A percentile compares a stretch with the other conserved stretches of the same genome.
Conservation (phyloP, 2,797 vertebrate genomes). For the Gallinago stenura region DNA sequence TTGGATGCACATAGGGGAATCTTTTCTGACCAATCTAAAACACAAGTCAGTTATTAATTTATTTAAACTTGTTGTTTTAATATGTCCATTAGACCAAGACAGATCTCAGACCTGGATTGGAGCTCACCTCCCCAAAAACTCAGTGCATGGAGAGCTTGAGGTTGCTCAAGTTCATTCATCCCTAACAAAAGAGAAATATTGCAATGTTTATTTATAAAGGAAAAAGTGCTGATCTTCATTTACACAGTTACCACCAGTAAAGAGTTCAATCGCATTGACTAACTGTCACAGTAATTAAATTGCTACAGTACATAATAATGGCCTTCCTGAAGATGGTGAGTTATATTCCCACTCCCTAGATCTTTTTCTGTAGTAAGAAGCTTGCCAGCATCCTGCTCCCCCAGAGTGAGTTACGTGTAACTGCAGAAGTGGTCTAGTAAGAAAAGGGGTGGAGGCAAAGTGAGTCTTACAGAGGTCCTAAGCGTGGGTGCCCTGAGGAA, state of each 20-base stretch:
- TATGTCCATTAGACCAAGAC: neutral
- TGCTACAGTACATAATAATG: neutral
- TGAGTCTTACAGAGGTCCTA: neutral
- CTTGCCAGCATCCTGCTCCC: neutral
- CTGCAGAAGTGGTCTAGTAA: neutral
- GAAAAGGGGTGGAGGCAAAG: neutral
- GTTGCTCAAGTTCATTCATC: neutral
- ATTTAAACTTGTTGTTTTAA: neutral
- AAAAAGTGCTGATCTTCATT: neutral
- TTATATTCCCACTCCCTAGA: neutral
- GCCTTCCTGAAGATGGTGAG: neutral
- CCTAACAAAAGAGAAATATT: neutral
- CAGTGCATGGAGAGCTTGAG: neutral
- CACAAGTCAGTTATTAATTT: neutral
- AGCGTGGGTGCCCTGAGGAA: fast-evolving
- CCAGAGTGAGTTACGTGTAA: neutral
- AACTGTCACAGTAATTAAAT: neutral
- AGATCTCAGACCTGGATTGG: neutral
- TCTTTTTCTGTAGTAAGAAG: neutral
- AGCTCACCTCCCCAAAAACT: neutral
- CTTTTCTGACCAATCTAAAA: neutral
- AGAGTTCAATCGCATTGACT: neutral
- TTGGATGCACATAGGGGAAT: neutral
- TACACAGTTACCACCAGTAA: neutral
- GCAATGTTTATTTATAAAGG: neutral